These are phyloP conservation scores for Borostomias antarcticus DNA, from an alignment of 2,797 vertebrate genomes.

Conservation along the genomic window DNA sequence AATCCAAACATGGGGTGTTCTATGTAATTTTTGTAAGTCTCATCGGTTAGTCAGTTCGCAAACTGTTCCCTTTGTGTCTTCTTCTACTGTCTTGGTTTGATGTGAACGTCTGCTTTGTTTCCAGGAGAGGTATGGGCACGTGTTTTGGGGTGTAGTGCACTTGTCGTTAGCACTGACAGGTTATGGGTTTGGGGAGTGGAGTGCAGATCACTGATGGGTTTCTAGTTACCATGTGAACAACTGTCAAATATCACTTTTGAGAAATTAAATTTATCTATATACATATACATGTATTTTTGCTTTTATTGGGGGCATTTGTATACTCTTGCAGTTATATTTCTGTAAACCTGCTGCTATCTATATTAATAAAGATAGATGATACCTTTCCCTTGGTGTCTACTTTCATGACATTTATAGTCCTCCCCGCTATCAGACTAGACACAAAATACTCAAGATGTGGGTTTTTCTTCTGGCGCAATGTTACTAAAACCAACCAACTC, in stretches of 20 bases:
- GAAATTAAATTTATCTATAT: conserved; percentile 30
- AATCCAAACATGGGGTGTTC: conserved; percentile 14
- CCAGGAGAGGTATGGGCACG: conserved; percentile 62
- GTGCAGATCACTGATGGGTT: conserved; percentile 78
- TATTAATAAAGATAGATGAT: conserved; percentile 84
- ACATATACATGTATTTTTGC: conserved; percentile 75
- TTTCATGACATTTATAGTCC: not conserved
- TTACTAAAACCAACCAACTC: too few relatives aligned
- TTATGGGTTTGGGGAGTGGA: conserved; percentile 64
- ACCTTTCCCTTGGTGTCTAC: conserved; percentile 75
- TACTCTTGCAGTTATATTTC: conserved; percentile 89
- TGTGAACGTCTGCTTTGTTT: conserved; percentile 62
- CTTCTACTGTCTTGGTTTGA: conserved; percentile 62
- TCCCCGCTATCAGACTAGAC: too few relatives aligned
- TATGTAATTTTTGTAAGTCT: conserved; percentile 17
- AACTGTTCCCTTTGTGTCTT: conserved; percentile 67
- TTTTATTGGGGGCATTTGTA: conserved; percentile 89
- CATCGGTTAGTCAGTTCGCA: conserved; percentile 23
- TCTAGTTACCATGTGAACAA: conserved; percentile 88
- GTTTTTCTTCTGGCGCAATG: too few relatives aligned
- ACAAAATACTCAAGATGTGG: too few relatives aligned
- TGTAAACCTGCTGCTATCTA: conserved; percentile 92
- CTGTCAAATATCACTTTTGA: conserved; percentile 79
- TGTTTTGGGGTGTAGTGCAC: conserved; percentile 63
- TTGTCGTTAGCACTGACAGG: conserved; percentile 68